Evolutionary conservation across 2,888 invertebrate species (phyloP).

Genomic region (Epinotia demarniana): DNA sequence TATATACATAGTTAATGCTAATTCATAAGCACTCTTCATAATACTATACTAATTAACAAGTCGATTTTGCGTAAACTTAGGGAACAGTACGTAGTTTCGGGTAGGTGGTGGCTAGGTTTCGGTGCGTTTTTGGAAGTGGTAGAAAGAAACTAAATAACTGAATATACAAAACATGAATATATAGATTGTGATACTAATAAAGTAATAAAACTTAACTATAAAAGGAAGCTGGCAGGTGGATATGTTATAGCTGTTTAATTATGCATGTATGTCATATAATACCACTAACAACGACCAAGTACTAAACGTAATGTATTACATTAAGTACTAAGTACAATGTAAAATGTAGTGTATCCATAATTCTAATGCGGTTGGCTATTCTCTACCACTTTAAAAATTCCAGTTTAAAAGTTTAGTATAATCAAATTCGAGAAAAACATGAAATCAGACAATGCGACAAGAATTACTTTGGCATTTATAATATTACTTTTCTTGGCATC

Average conservation of each 20-base stretch:
- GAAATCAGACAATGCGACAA: too few relatives aligned
- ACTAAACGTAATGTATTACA: neutral
- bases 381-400: neutral
- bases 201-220: constrained; percentile 5
- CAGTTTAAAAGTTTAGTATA: neutral
- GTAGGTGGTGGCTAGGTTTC: too few relatives aligned
- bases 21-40: too few relatives aligned
- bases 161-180: neutral
- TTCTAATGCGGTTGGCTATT: neutral
- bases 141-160: neutral
- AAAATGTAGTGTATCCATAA: neutral
- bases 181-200: neutral
- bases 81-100: too few relatives aligned
- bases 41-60: too few relatives aligned
- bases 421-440: too few relatives aligned
- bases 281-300: constrained; percentile 6
- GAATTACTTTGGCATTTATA: too few relatives aligned
- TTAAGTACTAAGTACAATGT: neutral
- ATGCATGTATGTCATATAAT: constrained; percentile 10
- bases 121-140: neutral
- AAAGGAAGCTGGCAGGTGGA: constrained; percentile 18
- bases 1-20: too few relatives aligned
- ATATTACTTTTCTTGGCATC: too few relatives aligned
- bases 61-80: too few relatives aligned
- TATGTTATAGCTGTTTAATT: constrained; percentile 18